Base-by-base conservation (phyloP, 2,888 invertebrate species). In the Drosophila colorata region DNA sequence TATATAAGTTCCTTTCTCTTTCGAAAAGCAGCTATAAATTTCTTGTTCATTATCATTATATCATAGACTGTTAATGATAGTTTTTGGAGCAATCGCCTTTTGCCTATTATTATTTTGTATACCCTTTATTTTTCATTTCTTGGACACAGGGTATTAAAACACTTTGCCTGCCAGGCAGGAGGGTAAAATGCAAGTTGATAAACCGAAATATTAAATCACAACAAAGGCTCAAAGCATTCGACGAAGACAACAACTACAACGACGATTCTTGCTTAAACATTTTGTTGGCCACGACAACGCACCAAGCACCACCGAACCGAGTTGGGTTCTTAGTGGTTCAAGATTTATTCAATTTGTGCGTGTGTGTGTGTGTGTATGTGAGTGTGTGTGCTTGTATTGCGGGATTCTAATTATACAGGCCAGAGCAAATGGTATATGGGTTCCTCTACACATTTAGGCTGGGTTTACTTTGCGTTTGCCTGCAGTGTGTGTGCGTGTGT, bases 191-290 rank as follows among this genome's bases (percentile, higher is more conserved):
- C 16, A 58, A 75, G 64, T 70, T 74, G 64, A 76, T 81, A 75
- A 78, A 73, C 66, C 66, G 68, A 80, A 75, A 69, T 80, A 78
- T 82, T 68, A 74, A 75, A 78, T 80, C 80, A 78, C 64, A 77
- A 69, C 58, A 74, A 74, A 69, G 61, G 53, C 72, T 70, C 48
- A 71, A 55, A 31, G n/a, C 40, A 66, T 18, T n/a, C n/a, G 25
- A 25, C n/a, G 3, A 31, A 59, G n/a, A 33, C 16, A 23, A 58
- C 40, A 23, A 58, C 40, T 7, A 9, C 9, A 8, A 16, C 20
- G 40, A 40, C 18, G 37, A 69, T 16, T 53, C 49, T 37, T 58
- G 40, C 20, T 55, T 37, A 37, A 46, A 38, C 59, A 55, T 41
- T 55, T 52, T 38, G 35, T 49, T 56, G 49, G 49, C 18, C 38